These are phyloP conservation scores for Drosophila rubida DNA, from an alignment of 2,888 invertebrate species.

Conservation along the genomic window DNA sequence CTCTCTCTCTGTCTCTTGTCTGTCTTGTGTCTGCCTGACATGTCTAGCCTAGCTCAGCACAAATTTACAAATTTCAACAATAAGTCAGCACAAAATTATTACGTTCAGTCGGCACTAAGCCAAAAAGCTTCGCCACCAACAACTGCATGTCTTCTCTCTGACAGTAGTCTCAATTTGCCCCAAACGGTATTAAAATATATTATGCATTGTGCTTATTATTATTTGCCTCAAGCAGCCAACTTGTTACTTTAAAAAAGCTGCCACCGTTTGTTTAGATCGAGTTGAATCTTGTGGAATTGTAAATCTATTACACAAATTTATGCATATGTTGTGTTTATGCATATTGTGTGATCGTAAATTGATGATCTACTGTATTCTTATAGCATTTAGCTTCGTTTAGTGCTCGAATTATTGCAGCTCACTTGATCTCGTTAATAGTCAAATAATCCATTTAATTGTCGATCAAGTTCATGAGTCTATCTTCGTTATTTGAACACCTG, in stretches of 20 bases:
- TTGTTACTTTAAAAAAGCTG: neutral
- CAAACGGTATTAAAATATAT: neutral
- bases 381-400: too few species aligned
- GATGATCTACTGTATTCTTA: too few species aligned
- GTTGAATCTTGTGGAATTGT: too few species aligned
- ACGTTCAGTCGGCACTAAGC: conserved; percentile 45
- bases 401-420: too few species aligned
- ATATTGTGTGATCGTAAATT: too few species aligned
- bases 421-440: too few species aligned
- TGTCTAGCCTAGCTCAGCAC: conserved; percentile 58
- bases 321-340: too few species aligned
- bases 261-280: too few species aligned
- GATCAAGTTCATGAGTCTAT: neutral
- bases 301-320: too few species aligned
- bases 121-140: conserved; percentile 25
- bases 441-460: too few species aligned
- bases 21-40: conserved; percentile 27
- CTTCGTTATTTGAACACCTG: neutral
- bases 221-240: neutral
- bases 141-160: conserved; percentile 1
- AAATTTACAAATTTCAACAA: conserved; percentile 79
- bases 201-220: neutral
- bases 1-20: conserved; percentile 27
- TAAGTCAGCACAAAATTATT: conserved; percentile 77
- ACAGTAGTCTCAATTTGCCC: conserved; percentile 13